Percentiles rank a stretch among this genome's conserved stretches.
phyloP scores from a whole-genome alignment of 2,113 vertebrate genomes.

The Otolemur garnettii region DNA sequence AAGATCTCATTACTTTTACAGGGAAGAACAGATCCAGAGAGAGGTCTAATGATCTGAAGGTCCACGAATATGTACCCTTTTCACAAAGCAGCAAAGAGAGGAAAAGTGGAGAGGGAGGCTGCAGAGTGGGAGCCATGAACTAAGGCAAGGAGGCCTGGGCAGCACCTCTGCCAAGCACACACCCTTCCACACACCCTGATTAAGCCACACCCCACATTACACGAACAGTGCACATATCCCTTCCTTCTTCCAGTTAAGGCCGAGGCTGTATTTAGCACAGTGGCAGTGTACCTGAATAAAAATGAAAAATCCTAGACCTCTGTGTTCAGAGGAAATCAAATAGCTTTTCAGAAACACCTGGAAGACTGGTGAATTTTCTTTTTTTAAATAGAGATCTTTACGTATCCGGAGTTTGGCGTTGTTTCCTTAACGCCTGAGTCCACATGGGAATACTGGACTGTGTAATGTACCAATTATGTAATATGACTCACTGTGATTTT shows the following conservation, averaged over 20 bases:
- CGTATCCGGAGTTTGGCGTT: neutral
- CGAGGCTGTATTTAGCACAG: neutral
- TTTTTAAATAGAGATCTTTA: neutral
- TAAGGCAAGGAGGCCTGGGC: neutral
- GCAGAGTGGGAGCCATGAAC: neutral
- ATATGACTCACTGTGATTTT: neutral
- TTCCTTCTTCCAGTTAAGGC: neutral
- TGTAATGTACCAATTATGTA: neutral
- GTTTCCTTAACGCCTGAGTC: neutral
- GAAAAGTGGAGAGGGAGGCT: neutral
- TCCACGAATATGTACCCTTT: neutral
- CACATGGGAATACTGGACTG: neutral
- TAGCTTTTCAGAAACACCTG: constrained; percentile 4
- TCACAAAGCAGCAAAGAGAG: neutral
- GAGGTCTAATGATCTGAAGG: neutral
- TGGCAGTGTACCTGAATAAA: neutral
- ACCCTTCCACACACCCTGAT: neutral
- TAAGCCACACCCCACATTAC: neutral
- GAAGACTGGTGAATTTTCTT: neutral
- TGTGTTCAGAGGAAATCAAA: neutral
- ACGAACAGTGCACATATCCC: neutral
- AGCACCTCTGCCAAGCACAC: neutral
- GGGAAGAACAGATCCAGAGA: neutral
- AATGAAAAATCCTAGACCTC: neutral
- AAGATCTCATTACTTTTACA: neutral